Conservation (phyloP, 53 echinoderm and acorn worm species). For the Pentamera pediparva region DNA sequence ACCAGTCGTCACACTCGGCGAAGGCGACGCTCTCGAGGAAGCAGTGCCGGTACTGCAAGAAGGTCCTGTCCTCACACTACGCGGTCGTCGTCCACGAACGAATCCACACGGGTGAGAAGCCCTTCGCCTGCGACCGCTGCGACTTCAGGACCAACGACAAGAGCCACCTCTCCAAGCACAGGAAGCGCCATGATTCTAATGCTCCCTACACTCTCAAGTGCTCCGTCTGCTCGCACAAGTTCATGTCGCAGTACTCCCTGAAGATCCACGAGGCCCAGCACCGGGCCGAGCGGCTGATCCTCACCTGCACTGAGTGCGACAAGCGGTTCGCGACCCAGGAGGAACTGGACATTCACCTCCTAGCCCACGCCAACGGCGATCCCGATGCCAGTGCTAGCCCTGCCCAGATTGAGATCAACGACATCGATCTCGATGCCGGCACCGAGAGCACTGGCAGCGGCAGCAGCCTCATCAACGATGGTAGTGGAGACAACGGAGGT, state of each 20-base stretch:
- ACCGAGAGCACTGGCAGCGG: no score
- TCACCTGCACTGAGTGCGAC: slow-evolving; percentile 5
- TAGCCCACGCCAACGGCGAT: background rate
- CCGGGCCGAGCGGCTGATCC: background rate
- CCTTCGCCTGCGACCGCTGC: background rate
- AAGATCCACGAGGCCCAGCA: slow-evolving; percentile 3
- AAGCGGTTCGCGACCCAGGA: background rate
- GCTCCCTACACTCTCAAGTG: background rate
- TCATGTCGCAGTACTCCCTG: background rate
- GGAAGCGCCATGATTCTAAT: background rate
- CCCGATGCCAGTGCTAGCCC: no score
- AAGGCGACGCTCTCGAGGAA: background rate
- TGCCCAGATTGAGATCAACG: no score
- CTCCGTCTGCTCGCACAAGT: background rate
- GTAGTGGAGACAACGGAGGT: no score
- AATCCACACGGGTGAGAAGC: slow-evolving; percentile 20
- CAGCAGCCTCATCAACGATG: no score
- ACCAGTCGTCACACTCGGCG: background rate
- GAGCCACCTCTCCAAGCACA: background rate
- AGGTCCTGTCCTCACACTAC: background rate
- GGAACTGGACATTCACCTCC: background rate
- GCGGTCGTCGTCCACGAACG: background rate
- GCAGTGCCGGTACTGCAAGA: background rate
- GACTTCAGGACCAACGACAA: slow-evolving; percentile 7
- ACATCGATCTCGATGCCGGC: no score